Conservation (phyloP, 2,797 vertebrate species). For the Aulostomus chinensis region DNA sequence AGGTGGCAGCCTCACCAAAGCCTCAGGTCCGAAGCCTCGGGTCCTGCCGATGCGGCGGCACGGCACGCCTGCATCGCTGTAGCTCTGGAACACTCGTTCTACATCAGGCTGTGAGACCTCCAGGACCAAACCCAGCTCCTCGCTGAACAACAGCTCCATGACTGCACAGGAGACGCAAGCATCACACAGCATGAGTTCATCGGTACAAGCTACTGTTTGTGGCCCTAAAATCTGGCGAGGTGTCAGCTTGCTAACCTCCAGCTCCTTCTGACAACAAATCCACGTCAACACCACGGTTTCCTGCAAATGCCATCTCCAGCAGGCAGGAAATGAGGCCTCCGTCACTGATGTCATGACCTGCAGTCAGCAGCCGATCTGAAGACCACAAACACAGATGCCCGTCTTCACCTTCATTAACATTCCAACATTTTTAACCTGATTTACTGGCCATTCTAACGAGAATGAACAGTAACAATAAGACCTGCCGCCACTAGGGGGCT, state of each 20-base stretch:
- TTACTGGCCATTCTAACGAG: no score
- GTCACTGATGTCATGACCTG: slow-evolving; percentile 93
- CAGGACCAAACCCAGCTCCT: slow-evolving; percentile 89
- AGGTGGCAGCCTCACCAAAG: slow-evolving; percentile 75
- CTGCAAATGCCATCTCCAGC: slow-evolving; percentile 93
- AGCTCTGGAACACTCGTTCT: slow-evolving; percentile 69
- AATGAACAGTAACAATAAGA: no score
- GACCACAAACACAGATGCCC: no score
- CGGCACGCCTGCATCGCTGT: slow-evolving; percentile 73
- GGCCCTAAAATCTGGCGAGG: not conserved
- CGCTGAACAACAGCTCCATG: slow-evolving; percentile 87
- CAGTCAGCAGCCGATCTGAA: slow-evolving; percentile 83
- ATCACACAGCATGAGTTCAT: not conserved
- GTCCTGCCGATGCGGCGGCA: slow-evolving; percentile 84
- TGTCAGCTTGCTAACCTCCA: slow-evolving; percentile 59
- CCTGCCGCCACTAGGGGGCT: no score
- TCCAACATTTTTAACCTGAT: no score
- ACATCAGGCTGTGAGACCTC: slow-evolving; percentile 78
- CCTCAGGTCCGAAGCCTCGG: slow-evolving; percentile 78
- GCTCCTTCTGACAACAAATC: slow-evolving; percentile 72
- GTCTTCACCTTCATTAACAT: not conserved
- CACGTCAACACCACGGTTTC: slow-evolving; percentile 87
- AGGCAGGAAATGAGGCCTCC: slow-evolving; percentile 89
- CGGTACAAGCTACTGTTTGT: not conserved
- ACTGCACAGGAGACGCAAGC: slow-evolving; percentile 59